A percentile compares a stretch with the other conserved stretches of the same genome.
These are phyloP conservation scores for Meliscaeva auricollis DNA, from an alignment of 2,888 invertebrate genomes.

Conservation along the genomic window DNA sequence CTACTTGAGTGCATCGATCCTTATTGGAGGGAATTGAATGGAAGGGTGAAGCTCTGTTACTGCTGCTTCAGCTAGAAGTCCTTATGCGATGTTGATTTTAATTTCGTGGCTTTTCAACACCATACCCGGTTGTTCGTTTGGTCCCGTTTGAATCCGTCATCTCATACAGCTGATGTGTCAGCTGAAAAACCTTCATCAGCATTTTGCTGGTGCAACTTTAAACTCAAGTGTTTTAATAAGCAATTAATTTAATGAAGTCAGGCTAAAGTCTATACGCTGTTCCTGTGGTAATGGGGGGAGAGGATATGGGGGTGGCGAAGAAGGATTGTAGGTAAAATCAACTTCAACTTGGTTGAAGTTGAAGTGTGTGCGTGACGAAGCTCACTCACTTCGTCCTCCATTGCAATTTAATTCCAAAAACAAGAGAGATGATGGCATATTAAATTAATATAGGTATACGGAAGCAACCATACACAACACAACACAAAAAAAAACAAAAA, in stretches of 20 bases:
- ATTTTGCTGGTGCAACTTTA: slow-evolving; percentile 15
- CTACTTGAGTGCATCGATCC: slow-evolving; percentile 45
- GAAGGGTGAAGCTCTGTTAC: neutral
- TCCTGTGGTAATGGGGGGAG: neutral
- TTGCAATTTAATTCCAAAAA: slow-evolving; percentile 31
- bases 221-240: slow-evolving; percentile 71
- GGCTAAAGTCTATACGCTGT: slow-evolving; percentile 1
- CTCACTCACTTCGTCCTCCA: neutral
- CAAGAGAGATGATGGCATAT: slow-evolving; percentile 49
- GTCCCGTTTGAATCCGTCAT: slow-evolving; percentile 21
- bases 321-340: slow-evolving; percentile 7
- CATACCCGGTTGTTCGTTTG: no score
- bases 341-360: slow-evolving; percentile 14
- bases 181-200: neutral
- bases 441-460: slow-evolving; percentile 31
- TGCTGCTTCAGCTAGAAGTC: neutral
- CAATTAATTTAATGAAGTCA: slow-evolving; percentile 71
- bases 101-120: slow-evolving; percentile 54
- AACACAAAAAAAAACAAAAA: slow-evolving; percentile 5
- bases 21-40: neutral
- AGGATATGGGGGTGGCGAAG: neutral
- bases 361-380: slow-evolving; percentile 48
- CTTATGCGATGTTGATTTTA: slow-evolving; percentile 52
- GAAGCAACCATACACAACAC: neutral
- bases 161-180: neutral